A percentile compares a stretch with the other conserved stretches of the same genome.
Evolutionary conservation across 2,888 invertebrate species (phyloP).

Genomic region (Drosophila cyrtoloma): DNA sequence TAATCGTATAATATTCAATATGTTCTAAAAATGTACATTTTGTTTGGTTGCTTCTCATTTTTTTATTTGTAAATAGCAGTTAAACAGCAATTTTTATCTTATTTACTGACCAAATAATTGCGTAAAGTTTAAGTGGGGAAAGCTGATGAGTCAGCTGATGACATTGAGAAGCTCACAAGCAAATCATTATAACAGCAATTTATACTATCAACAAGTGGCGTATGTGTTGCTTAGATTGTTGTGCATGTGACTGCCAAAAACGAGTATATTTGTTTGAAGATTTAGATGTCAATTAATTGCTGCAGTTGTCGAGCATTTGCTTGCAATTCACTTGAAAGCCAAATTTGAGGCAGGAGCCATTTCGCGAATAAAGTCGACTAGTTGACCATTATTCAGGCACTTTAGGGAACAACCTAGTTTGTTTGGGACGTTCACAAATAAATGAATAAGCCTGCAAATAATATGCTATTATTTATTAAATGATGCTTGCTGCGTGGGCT

Average conservation of each 20-base stretch:
- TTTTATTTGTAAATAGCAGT: too few relatives aligned
- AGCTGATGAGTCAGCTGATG: slow-evolving; percentile 21
- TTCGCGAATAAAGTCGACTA: background rate
- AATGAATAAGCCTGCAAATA: slow-evolving; percentile 55
- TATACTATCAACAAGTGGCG: background rate
- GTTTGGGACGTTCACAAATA: slow-evolving; percentile 12
- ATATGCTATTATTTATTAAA: slow-evolving; percentile 69
- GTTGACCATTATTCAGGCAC: slow-evolving; percentile 47
- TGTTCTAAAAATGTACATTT: background rate
- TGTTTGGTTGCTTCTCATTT: background rate
- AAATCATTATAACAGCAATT: background rate
- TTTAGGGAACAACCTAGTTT: slow-evolving; percentile 37
- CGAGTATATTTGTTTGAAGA: background rate
- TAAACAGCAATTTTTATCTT: slow-evolving; percentile 14
- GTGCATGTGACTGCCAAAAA: background rate
- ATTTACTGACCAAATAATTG: slow-evolving; percentile 23
- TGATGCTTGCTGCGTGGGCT: slow-evolving; percentile 48
- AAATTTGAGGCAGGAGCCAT: background rate
- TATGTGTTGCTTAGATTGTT: background rate
- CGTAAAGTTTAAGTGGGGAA: background rate
- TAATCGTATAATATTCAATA: background rate
- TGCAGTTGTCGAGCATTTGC: slow-evolving; percentile 1
- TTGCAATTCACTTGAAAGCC: slow-evolving; percentile 6
- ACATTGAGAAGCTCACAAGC: slow-evolving; percentile 3
- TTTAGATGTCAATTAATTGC: slow-evolving; percentile 1